Percentiles rank a stretch among this genome's conserved stretches.
Conservation (phyloP, 2,113 vertebrate species). For the Spermophilus dauricus region DNA sequence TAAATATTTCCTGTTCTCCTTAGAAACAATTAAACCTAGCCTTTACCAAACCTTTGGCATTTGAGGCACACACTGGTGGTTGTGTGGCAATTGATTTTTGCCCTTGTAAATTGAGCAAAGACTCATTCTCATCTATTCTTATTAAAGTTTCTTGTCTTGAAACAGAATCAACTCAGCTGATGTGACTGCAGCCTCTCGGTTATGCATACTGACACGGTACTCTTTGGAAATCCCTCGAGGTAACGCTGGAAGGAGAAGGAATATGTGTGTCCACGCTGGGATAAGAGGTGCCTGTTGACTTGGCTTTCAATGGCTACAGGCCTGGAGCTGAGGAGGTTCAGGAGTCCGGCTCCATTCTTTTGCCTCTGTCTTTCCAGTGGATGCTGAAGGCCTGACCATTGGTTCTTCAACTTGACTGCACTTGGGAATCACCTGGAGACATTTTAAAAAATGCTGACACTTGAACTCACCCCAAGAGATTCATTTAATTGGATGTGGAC, state of each 20-base stretch:
- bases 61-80: conserved; percentile 25
- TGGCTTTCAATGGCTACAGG: not conserved
- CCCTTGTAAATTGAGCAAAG: conserved; percentile 42
- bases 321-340: not conserved
- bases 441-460: not conserved
- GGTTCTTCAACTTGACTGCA: not conserved
- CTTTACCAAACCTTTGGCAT: conserved; percentile 70
- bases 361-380: not conserved
- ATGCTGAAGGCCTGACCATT: not conserved
- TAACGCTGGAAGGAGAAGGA: not conserved
- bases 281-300: not conserved
- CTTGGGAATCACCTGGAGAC: not conserved
- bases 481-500: not conserved
- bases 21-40: conserved; percentile 80
- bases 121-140: conserved; percentile 67
- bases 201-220: not conserved
- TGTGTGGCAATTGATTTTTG: conserved; percentile 41
- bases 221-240: not conserved
- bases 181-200: not conserved
- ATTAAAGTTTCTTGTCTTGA: conserved; percentile 56
- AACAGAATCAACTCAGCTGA: not conserved
- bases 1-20: conserved; percentile 88
- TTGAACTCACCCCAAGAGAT: not conserved
- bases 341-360: not conserved
- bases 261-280: not conserved